phyloP scores from a whole-genome alignment of 2,113 vertebrate genomes.

The Rhynchopsitta pachyrhyncha region DNA sequence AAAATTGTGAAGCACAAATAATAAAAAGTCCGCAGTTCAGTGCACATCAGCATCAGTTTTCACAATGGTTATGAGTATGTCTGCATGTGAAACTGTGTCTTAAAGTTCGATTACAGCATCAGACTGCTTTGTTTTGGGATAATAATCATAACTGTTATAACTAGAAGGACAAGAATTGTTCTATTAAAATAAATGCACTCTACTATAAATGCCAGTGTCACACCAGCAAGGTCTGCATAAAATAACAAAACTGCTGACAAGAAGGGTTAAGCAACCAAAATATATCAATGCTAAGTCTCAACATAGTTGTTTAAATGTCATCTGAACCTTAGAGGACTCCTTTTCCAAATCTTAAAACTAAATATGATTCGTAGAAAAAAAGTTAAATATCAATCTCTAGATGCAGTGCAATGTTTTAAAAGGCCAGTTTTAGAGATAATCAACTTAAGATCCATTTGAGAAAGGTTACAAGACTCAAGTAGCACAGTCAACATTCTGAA shows the following conservation, averaged over 20 bases:
- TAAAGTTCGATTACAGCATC: background rate
- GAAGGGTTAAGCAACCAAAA: slow-evolving; percentile 61
- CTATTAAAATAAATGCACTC: slow-evolving; percentile 18
- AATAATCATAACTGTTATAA: background rate
- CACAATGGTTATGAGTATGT: background rate
- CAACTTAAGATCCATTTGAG: slow-evolving; percentile 55
- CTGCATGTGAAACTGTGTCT: background rate
- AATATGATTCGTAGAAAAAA: slow-evolving; percentile 55
- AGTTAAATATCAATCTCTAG: slow-evolving; percentile 66
- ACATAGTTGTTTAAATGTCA: slow-evolving; percentile 70
- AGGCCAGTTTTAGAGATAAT: slow-evolving; percentile 52
- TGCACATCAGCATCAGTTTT: background rate
- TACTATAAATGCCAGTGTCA: slow-evolving; percentile 39
- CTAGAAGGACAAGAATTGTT: background rate
- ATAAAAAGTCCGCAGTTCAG: background rate
- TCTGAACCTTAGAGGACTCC: slow-evolving; percentile 54
- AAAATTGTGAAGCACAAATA: background rate
- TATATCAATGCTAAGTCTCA: slow-evolving; percentile 48
- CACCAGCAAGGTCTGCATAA: slow-evolving; percentile 28
- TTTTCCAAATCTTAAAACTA: slow-evolving; percentile 63
- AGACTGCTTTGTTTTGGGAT: background rate
- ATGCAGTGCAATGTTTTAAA: slow-evolving; percentile 44
- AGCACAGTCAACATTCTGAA: slow-evolving; percentile 60
- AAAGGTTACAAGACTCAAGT: slow-evolving; percentile 64
- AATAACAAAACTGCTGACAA: slow-evolving; percentile 59